Evolutionary conservation across 1,140 invertebrate species (phyloP), one percentile per base, ranked within the genome.

Genomic region (Dendrolimus punctatus): DNA sequence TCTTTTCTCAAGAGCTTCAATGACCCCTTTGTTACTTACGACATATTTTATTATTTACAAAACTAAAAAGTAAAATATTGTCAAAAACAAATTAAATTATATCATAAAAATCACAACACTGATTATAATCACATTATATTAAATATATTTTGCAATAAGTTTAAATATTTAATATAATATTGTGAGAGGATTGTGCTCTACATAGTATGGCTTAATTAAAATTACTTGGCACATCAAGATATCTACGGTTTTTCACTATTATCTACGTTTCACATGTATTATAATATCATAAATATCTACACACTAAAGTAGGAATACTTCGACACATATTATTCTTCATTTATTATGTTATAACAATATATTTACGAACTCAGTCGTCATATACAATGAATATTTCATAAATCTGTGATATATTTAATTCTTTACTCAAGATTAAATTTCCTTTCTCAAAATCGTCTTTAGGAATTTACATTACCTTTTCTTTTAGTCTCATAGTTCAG

Each of bases 101-200:
- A 50, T 58, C 55, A 41, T 50, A 58, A 64, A 66, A 64, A 53
- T 71, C 69, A 71, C 69, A 71, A 71, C 69, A 73, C 64, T 67
- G 62, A 73, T 58, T 62, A 57, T 57, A 64, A 64, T 65, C 49
- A 61, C 60, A 49, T 60, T 23, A 23, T 23, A 23, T 23, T 23
- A 23, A 23, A 23, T 23, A 23, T 23, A 23, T 23, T 23, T 23
- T 23, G 23, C 23, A 23, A 23, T 23, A 23, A 23, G 23, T 23
- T 2, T 23, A 23, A 23, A 23, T 23, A 23, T 23, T 23, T 23
- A 23, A 23, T 23, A 23, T 23, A 23, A 23, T 23, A 23, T 23
- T 23, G 23, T 23, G 23, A 23, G 23, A 23, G 40, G 50, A 54
- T 60, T 62, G 65, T 64, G 57, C 55, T 60, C 55, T 51, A 50